A percentile compares a stretch with the other conserved stretches of the same genome.
Evolutionary conservation across 2,797 vertebrate species (phyloP).

Genomic region (Platyrinchus mystaceus): DNA sequence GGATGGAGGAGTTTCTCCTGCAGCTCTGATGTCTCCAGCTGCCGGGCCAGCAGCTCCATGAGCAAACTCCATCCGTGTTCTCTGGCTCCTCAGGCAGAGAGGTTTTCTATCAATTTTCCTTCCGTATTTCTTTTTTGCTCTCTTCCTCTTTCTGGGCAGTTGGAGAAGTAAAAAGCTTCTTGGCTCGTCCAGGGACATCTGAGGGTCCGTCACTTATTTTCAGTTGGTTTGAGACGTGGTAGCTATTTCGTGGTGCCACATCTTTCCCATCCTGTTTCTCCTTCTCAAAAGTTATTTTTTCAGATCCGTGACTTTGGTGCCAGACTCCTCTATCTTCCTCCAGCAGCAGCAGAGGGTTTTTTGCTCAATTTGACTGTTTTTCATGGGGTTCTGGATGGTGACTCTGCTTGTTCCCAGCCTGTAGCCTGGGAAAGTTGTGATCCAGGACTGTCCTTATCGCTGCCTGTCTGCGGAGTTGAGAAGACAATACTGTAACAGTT

Average conservation of each 20-base stretch:
- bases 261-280: background rate
- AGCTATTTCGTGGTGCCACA: rapidly evolving
- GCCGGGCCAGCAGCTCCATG: background rate
- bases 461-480: background rate
- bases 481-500: background rate
- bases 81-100: background rate
- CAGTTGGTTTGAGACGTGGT: background rate
- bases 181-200: background rate
- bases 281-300: background rate
- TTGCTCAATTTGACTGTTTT: background rate
- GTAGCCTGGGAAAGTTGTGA: slow-evolving; percentile 8
- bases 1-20: background rate
- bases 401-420: background rate
- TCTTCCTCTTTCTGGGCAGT: background rate
- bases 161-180: background rate
- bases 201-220: background rate
- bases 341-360: rapidly evolving
- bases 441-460: rapidly evolving
- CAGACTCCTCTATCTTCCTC: background rate
- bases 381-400: background rate
- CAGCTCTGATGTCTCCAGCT: background rate
- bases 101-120: background rate
- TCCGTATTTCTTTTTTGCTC: background rate
- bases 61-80: rapidly evolving
- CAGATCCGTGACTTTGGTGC: background rate